These are phyloP conservation scores for Nipponia nippon DNA, from an alignment of 2,113 vertebrate genomes.

Conservation along the genomic window DNA sequence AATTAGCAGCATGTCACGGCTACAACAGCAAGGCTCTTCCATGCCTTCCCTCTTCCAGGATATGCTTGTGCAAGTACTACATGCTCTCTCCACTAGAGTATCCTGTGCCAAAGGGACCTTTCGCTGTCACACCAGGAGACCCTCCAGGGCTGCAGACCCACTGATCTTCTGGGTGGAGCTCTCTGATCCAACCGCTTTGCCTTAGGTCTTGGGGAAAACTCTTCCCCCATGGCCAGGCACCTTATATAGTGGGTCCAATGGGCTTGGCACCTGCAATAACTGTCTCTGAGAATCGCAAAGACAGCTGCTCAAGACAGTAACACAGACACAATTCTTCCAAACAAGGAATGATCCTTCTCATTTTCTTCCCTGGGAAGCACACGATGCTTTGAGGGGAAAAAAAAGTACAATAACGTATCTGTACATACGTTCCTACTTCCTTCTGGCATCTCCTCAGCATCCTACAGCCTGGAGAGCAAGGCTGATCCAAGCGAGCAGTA, in stretches of 20 bases:
- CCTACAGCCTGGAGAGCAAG: not conserved
- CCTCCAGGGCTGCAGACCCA: not conserved
- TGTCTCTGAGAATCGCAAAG: not conserved
- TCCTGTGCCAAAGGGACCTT: not conserved
- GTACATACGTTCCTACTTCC: not conserved
- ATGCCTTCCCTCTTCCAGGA: not conserved
- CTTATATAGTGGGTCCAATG: fast-evolving
- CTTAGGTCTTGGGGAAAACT: not conserved
- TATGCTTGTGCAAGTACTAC: not conserved
- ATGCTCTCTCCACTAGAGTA: not conserved
- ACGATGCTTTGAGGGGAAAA: not conserved
- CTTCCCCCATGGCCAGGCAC: not conserved
- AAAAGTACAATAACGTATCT: not conserved
- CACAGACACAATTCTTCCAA: not conserved
- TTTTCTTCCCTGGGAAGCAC: not conserved
- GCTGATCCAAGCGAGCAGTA: fast-evolving
- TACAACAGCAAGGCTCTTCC: not conserved
- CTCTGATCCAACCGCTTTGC: not conserved
- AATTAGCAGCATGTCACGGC: not conserved
- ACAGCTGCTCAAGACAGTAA: not conserved
- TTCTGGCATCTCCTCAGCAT: not conserved
- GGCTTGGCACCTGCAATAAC: not conserved
- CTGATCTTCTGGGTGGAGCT: not conserved
- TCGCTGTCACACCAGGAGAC: not conserved
- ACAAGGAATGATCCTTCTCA: not conserved